Conservation (phyloP, 2,888 invertebrate genomes). For the Drosophila quinaria region DNA sequence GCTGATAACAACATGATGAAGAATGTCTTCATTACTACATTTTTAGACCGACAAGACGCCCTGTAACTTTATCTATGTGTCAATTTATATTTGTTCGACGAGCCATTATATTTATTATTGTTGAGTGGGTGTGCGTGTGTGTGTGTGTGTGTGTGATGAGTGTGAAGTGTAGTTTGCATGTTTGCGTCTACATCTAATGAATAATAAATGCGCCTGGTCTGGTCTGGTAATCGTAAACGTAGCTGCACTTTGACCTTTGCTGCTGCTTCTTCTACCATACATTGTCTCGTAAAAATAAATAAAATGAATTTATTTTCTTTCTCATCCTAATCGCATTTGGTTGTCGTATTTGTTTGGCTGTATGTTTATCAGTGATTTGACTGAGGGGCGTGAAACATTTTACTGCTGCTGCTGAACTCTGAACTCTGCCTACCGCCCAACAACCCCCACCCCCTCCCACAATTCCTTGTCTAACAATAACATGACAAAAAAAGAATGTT, state of each 20-base stretch:
- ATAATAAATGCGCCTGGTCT: constrained; percentile 71
- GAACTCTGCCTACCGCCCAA: constrained; percentile 12
- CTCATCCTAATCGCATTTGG: constrained; percentile 54
- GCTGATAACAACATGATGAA: constrained; percentile 43
- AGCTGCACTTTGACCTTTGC: constrained; percentile 75
- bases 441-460: too few species aligned
- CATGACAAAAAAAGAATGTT: constrained; percentile 36
- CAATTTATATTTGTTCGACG: constrained; percentile 79
- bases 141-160: constrained; percentile 37
- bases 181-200: constrained; percentile 69
- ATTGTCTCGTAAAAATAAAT: constrained; percentile 14
- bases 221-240: constrained; percentile 73
- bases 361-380: constrained; percentile 48
- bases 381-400: constrained; percentile 58
- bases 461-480: constrained; percentile 5
- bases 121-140: constrained; percentile 5
- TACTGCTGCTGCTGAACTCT: constrained; percentile 52
- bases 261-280: constrained; percentile 15
- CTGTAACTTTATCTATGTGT: constrained; percentile 76
- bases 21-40: constrained; percentile 19
- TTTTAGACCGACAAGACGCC: constrained; percentile 66
- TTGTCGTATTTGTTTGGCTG: constrained; percentile 42
- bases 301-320: constrained; percentile 30
- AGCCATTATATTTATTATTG: constrained; percentile 78
- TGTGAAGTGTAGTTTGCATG: constrained; percentile 75